A percentile compares a stretch with the other conserved stretches of the same genome.
Conservation (phyloP, 1,140 invertebrate species). For the Euglossa dilemma region DNA sequence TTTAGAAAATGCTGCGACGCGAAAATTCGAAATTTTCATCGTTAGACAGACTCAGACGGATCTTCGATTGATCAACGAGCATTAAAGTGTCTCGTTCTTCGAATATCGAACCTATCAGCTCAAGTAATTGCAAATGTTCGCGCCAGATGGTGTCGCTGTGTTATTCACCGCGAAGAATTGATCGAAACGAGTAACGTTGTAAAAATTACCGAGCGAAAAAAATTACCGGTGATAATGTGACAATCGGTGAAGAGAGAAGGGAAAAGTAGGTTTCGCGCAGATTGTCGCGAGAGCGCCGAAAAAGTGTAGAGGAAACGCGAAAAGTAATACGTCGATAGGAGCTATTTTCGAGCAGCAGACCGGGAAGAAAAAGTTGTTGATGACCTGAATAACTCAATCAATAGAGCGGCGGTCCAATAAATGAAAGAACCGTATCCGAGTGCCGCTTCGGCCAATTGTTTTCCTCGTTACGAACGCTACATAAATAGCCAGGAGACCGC, state of each 20-base stretch:
- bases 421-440: conserved; percentile 10
- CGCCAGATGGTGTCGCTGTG: neutral
- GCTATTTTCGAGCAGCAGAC: conserved; percentile 7
- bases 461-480: conserved; percentile 7
- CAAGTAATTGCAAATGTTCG: no score
- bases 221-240: no score
- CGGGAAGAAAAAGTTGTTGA: conserved; percentile 28
- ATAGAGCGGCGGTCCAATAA: conserved; percentile 24
- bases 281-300: neutral
- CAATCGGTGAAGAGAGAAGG: no score
- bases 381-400: conserved; percentile 37
- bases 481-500: conserved; percentile 5
- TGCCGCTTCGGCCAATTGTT: conserved; percentile 17
- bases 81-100: no score
- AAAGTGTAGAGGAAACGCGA: neutral
- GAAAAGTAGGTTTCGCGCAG: neutral
- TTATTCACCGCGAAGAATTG: no score
- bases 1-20: no score
- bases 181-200: no score
- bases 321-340: conserved; percentile 3
- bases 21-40: no score
- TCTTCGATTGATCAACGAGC: no score
- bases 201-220: no score
- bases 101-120: no score
- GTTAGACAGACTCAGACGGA: no score